Conservation (phyloP, 2,888 invertebrate species). For the Syrista parreyssii region DNA sequence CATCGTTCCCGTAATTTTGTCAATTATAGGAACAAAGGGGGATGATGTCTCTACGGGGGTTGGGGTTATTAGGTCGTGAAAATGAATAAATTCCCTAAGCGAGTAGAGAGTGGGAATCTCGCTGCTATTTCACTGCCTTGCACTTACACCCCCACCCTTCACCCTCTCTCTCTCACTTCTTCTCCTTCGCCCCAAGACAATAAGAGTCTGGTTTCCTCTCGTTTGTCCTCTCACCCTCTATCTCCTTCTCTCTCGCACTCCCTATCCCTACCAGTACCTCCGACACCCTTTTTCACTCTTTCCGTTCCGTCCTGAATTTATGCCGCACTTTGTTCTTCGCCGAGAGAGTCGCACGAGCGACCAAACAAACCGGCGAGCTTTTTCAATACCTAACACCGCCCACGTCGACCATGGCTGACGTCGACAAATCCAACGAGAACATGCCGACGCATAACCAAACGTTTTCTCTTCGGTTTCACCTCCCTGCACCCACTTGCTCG, state of each 20-base stretch:
- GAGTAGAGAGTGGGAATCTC: constrained; percentile 12
- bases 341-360: constrained; percentile 20
- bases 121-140: constrained; percentile 11
- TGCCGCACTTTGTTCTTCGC: constrained; percentile 26
- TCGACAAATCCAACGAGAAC: constrained; percentile 60
- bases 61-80: constrained; percentile 5
- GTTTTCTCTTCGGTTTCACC: constrained; percentile 30
- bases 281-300: background rate
- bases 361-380: constrained; percentile 1
- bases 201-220: constrained; percentile 1
- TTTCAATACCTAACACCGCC: background rate
- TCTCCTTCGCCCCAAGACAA: constrained; percentile 15
- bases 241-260: background rate
- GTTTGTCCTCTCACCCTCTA: background rate
- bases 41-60: background rate
- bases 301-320: constrained; percentile 29
- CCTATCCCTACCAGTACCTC: background rate
- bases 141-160: background rate
- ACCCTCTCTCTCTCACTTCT: background rate
- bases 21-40: constrained; percentile 11
- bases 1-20: background rate
- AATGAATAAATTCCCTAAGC: constrained; percentile 21
- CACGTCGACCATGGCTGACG: constrained; percentile 39
- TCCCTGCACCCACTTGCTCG: constrained; percentile 5
- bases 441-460: constrained; percentile 62